Evolutionary conservation across 2,797 vertebrate genomes (phyloP).

Genomic region (Orestias chungarensis): DNA sequence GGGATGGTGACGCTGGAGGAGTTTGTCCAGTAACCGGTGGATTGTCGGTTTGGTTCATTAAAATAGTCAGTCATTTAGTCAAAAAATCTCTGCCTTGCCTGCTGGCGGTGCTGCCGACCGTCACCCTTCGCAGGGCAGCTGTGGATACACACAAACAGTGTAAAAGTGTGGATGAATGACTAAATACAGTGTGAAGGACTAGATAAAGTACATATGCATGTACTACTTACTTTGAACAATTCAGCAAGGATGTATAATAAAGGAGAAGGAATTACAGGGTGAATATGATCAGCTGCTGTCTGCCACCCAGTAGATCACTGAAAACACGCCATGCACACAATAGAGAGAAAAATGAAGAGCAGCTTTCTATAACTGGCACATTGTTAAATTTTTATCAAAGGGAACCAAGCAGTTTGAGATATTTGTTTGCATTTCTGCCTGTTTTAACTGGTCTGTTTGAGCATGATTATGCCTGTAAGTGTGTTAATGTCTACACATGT

Average conservation of each 20-base stretch:
- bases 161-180: too few relatives aligned
- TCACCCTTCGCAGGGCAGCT: too few relatives aligned
- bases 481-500: conserved; percentile 40
- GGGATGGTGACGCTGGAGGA: too few relatives aligned
- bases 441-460: conserved; percentile 30
- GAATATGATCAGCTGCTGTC: conserved; percentile 45
- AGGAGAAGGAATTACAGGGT: conserved; percentile 64
- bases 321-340: conserved; percentile 27
- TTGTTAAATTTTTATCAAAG: conserved; percentile 37
- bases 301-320: conserved; percentile 35
- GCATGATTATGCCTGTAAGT: conserved; percentile 45
- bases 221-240: conserved; percentile 56
- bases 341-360: conserved; percentile 42
- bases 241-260: conserved; percentile 56
- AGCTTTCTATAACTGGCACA: conserved; percentile 28
- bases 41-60: too few relatives aligned
- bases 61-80: too few relatives aligned
- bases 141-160: too few relatives aligned
- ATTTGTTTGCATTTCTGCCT: conserved; percentile 47
- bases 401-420: conserved; percentile 15
- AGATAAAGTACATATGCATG: too few relatives aligned
- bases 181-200: too few relatives aligned
- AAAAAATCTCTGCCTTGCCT: too few relatives aligned
- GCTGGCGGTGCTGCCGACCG: too few relatives aligned
- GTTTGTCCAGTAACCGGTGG: too few relatives aligned